Conservation (phyloP, 1,140 invertebrate genomes). For the Zaprionus inermis region DNA sequence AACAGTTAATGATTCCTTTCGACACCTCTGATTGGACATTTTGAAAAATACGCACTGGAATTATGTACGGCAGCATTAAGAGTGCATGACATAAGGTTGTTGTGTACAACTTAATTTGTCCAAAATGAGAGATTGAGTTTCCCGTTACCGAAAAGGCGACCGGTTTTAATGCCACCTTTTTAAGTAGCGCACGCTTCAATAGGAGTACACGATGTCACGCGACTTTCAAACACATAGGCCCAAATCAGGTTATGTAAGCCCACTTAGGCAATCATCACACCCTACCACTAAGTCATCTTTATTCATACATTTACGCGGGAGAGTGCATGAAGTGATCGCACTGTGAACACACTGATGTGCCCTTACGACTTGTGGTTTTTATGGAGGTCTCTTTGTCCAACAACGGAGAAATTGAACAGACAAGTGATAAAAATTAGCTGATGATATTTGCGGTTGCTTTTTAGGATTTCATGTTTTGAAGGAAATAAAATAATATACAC, state of each 20-base stretch:
- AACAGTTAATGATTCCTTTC: too few relatives aligned
- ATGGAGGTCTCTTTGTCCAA: constrained; percentile 26
- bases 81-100: too few relatives aligned
- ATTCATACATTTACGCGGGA: constrained; percentile 50
- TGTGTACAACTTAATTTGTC: too few relatives aligned
- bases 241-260: constrained; percentile 73
- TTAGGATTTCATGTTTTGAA: constrained; percentile 59
- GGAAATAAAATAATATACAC: constrained; percentile 10
- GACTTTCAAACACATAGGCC: constrained; percentile 54
- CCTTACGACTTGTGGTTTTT: constrained; percentile 41
- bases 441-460: constrained; percentile 55
- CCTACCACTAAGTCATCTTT: constrained; percentile 54
- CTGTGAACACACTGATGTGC: constrained; percentile 38
- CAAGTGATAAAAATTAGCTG: constrained; percentile 59
- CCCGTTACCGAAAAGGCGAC: too few relatives aligned
- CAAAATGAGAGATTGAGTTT: too few relatives aligned
- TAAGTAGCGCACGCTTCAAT: constrained; percentile 47
- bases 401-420: constrained; percentile 57
- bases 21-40: too few relatives aligned
- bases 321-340: constrained; percentile 27
- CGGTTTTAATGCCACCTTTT: too few relatives aligned
- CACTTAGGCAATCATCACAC: constrained; percentile 34
- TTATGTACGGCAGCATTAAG: too few relatives aligned
- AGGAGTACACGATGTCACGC: constrained; percentile 67
- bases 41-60: too few relatives aligned